Conservation (phyloP, 2,113 vertebrate species). For the Leptobrachium leishanense region DNA sequence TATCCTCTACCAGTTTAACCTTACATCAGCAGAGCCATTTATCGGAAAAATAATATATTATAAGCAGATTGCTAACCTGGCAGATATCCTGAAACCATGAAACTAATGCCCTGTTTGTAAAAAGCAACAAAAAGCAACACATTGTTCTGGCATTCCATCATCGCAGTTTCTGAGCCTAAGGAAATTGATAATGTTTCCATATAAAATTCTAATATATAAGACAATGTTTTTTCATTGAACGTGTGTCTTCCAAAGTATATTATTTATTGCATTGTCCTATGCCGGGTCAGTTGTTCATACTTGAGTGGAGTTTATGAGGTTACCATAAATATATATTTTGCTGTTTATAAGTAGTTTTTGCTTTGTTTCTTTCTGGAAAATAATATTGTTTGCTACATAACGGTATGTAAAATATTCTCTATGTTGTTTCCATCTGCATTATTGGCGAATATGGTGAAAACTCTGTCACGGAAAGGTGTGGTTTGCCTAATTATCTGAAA, state of each 20-base stretch:
- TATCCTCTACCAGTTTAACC: constrained; percentile 1
- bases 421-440: no score
- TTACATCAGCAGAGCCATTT: not conserved
- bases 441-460: no score
- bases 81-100: constrained; percentile 4
- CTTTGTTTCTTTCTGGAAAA: no score
- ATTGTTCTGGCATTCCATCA: not conserved
- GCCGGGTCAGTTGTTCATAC: no score
- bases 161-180: not conserved
- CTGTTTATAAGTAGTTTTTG: no score
- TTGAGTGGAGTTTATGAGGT: no score
- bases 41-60: not conserved
- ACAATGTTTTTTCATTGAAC: not conserved
- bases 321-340: no score
- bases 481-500: no score
- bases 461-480: no score
- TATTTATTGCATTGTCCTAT: no score
- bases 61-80: not conserved
- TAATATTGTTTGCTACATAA: no score
- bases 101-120: not conserved
- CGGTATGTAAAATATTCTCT: no score
- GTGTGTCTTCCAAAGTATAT: not conserved
- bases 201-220: not conserved
- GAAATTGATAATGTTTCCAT: not conserved
- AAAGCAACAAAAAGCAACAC: not conserved